A percentile compares a stretch with the other conserved stretches of the same genome.
phyloP scores from a whole-genome alignment of 2,113 vertebrate species.

The Gasterosteus nipponicus region DNA sequence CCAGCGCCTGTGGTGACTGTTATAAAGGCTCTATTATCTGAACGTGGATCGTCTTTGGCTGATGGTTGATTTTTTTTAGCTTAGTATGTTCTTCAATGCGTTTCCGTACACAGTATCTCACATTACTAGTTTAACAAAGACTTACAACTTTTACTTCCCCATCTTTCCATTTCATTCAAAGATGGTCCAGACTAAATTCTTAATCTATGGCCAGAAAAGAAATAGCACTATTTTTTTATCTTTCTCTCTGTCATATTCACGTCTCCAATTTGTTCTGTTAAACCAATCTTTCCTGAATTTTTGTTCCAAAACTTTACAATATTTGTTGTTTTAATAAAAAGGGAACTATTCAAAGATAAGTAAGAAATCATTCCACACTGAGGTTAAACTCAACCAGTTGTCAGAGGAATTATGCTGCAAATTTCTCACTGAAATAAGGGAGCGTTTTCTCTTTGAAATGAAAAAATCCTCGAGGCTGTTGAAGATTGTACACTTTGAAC shows the following conservation, averaged over 20 bases:
- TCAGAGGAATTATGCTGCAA: constrained; percentile 47
- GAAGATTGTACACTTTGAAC: constrained; percentile 39
- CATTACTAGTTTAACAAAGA: constrained; percentile 12
- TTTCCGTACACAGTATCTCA: constrained; percentile 15
- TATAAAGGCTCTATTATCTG: no score
- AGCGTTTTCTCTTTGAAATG: constrained; percentile 58
- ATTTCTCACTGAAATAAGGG: constrained; percentile 52
- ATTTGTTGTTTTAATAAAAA: constrained; percentile 35
- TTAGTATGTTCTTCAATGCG: no score
- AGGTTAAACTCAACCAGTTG: constrained; percentile 39
- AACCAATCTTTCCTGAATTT: constrained; percentile 18
- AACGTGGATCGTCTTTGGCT: no score
- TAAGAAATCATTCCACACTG: constrained; percentile 15
- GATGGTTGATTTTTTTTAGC: no score
- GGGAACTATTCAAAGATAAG: constrained; percentile 44
- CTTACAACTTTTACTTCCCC: constrained; percentile 13
- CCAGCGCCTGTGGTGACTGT: no score
- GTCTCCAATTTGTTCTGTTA: constrained; percentile 7
- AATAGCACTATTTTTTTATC: background rate
- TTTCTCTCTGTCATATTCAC: constrained; percentile 5
- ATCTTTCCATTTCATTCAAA: constrained; percentile 31
- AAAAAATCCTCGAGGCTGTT: constrained; percentile 54
- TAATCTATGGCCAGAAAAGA: constrained; percentile 19
- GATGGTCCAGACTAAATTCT: constrained; percentile 41
- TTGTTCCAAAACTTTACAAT: constrained; percentile 18